Percentiles rank a stretch among this genome's conserved stretches.
phyloP scores from a whole-genome alignment of 2,113 vertebrate genomes.

The Athene noctua region DNA sequence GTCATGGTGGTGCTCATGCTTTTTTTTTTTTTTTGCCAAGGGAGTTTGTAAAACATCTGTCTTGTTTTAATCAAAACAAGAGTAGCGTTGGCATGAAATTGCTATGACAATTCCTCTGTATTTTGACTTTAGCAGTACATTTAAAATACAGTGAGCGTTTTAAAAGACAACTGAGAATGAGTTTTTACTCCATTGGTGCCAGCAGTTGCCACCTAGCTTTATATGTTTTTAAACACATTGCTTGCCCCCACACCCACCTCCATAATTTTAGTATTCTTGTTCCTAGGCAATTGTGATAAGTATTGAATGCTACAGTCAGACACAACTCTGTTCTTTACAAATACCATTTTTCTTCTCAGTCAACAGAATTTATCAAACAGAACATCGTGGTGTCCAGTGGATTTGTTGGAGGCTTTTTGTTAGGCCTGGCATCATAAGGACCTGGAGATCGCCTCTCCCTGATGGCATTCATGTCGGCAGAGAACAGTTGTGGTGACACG shows the following conservation, averaged over 20 bases:
- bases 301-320: neutral
- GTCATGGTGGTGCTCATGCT: neutral
- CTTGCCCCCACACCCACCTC: neutral
- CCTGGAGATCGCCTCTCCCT: neutral
- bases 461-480: neutral
- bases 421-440: constrained; percentile 91
- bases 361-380: constrained; percentile 95
- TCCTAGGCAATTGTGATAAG: neutral
- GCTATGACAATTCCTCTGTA: neutral
- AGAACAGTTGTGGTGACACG: neutral
- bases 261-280: neutral
- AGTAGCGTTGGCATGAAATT: neutral
- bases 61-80: neutral
- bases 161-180: neutral
- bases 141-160: too few relatives aligned
- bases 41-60: neutral
- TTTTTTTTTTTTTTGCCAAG: neutral
- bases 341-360: constrained; percentile 75
- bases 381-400: constrained; percentile 95
- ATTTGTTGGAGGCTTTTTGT: constrained; percentile 95
- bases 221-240: neutral
- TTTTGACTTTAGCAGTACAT: neutral
- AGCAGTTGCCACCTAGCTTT: neutral
- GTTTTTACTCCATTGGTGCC: neutral
- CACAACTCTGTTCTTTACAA: neutral